Conservation (phyloP, 2,888 invertebrate genomes). For the Acrocera orbiculus region DNA sequence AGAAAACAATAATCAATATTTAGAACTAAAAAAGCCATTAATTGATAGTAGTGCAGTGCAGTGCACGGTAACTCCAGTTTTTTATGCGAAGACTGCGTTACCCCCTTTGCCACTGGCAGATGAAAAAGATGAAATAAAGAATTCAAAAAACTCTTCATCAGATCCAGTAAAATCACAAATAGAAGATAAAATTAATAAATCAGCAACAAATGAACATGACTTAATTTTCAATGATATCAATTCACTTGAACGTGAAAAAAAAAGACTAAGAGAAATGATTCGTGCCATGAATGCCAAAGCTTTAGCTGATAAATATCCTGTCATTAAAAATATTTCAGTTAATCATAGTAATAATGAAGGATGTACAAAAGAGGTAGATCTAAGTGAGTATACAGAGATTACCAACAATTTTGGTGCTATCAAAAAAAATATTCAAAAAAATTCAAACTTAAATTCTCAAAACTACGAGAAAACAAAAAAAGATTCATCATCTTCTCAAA, state of each 20-base stretch:
- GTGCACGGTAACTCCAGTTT: constrained; percentile 12
- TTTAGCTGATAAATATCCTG: constrained; percentile 14
- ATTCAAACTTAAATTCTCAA: too few species aligned
- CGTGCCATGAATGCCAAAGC: constrained; percentile 15
- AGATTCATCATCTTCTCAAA: constrained; percentile 41
- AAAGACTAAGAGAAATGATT: constrained; percentile 14
- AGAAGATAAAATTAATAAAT: neutral
- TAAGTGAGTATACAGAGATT: neutral
- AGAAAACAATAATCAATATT: neutral
- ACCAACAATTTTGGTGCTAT: constrained; percentile 12
- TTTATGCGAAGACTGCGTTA: constrained; percentile 8
- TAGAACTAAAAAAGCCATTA: constrained; percentile 8
- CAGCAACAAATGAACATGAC: neutral
- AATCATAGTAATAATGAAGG: neutral
- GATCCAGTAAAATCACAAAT: constrained; percentile 16
- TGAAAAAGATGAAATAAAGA: constrained; percentile 24
- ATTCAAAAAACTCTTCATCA: constrained; percentile 15
- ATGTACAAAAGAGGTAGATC: neutral
- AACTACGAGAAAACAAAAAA: constrained; percentile 34
- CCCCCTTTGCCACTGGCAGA: too few species aligned
- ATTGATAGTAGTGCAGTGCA: constrained; percentile 10
- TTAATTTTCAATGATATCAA: constrained; percentile 7
- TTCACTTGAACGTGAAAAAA: constrained; percentile 14
- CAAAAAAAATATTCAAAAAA: constrained; percentile 14
- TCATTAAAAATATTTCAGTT: constrained; percentile 4